Base-by-base conservation (phyloP, 2,113 vertebrate species). In the Glaucomys volans region DNA sequence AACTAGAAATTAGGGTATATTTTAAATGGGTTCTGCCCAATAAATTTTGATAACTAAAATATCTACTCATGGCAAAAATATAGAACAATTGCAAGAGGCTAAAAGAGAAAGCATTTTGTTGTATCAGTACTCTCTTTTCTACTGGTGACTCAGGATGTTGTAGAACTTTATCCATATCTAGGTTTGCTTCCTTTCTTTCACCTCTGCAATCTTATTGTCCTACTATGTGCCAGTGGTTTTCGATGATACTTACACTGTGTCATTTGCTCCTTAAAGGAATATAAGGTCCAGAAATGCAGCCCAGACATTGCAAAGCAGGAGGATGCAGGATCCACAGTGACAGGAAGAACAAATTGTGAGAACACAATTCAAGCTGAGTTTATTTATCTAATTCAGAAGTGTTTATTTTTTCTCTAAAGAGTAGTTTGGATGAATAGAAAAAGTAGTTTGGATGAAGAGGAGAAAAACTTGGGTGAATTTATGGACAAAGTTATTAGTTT, bases 361-460 rank as follows among this genome's bases (percentile, higher is more conserved):
- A 57, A 22, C 76, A n/a, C 32, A 13, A 85, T 32, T 91, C 66
- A 85, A 66, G 16, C 32, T 72, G 44, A 22, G 4, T 9, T 81
- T 94, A 62, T 17, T 66, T 76, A 20, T 57, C 67, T 79, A 80
- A 94, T 20, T 90, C 42, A 71, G 74, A 94, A 13, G 6, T 69
- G 40, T 79, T 92, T 37, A 30, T n/a, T 90, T 91, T 90, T 86
- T 18, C 20, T 13, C 69, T 95, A 37, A 83, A 71, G 22, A 64
- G 44, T 37, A 84, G 26, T 71, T 57, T 87, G 30, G 9, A 66
- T 5, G 47, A 81, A 89, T 72, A 44, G 69, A 57, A 83, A 71
- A 22, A 66, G 44, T 37, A 85, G 26, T 72, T 57, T 88, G 26
- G 5, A 66, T 6, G 47, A 82, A 89, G 62, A 44, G 8, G 32